These are phyloP conservation scores for Neoniphon sammara DNA, from an alignment of 2,797 vertebrate species.

Conservation along the genomic window DNA sequence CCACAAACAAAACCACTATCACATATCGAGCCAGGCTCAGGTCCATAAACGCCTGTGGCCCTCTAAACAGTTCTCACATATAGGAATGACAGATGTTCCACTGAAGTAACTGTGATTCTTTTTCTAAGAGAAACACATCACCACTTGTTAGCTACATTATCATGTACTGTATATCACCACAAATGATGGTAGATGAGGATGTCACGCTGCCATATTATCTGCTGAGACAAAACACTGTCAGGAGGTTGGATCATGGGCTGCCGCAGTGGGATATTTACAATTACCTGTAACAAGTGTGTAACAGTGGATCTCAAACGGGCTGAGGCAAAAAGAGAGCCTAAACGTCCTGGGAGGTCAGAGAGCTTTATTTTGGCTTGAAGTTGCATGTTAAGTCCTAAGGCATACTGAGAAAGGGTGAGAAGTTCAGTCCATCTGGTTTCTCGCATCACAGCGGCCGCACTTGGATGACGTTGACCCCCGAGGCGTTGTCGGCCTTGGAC, in stretches of 20 bases:
- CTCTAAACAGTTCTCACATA: constrained; percentile 27
- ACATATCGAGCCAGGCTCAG: constrained; percentile 26
- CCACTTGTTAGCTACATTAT: constrained; percentile 45
- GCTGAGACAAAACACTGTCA: constrained; percentile 32
- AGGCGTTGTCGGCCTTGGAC: constrained; percentile 65
- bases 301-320: constrained; percentile 12
- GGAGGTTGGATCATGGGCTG: constrained; percentile 21
- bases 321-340: constrained; percentile 10
- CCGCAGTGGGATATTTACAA: constrained; percentile 43
- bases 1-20: constrained; percentile 40
- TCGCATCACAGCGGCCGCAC: constrained; percentile 85
- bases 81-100: constrained; percentile 8
- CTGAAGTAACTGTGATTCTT: constrained; percentile 23
- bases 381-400: constrained; percentile 62
- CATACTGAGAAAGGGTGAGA: constrained; percentile 44
- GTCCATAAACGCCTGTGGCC: constrained; percentile 1
- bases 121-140: constrained; percentile 38
- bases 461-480: constrained; percentile 86
- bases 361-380: constrained; percentile 60
- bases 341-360: constrained; percentile 55
- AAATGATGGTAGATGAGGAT: constrained; percentile 42
- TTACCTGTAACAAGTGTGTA: constrained; percentile 22
- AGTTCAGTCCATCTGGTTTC: constrained; percentile 11
- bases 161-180: constrained; percentile 37
- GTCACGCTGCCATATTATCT: constrained; percentile 42